Percentiles rank a stretch among this genome's conserved stretches.
Evolutionary conservation across 2,797 vertebrate genomes (phyloP).

Genomic region (Gallinago nigripennis): DNA sequence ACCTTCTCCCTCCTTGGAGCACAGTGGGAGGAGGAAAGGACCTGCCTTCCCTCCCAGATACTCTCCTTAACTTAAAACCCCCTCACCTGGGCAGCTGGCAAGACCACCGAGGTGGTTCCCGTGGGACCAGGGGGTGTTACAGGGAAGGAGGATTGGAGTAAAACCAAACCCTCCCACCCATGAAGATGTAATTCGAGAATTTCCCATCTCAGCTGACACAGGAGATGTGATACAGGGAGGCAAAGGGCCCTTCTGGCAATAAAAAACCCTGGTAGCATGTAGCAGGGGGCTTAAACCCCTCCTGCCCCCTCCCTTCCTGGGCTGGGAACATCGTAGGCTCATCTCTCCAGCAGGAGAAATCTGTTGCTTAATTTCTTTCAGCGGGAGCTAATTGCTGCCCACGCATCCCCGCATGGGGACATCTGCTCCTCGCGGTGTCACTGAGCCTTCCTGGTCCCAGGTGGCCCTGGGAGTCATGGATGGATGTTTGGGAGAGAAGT

Average conservation of each 20-base stretch:
- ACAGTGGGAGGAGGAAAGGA: background rate
- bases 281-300: background rate
- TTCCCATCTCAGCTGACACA: background rate
- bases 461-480: background rate
- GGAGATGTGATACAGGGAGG: background rate
- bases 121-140: background rate
- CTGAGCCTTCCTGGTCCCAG: background rate
- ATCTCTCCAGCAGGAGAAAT: background rate
- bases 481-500: background rate
- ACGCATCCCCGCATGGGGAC: fast-evolving
- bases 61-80: background rate
- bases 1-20: background rate
- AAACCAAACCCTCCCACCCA: background rate
- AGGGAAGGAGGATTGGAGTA: background rate
- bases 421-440: background rate
- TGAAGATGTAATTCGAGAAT: background rate
- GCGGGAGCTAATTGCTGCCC: background rate
- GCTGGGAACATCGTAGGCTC: fast-evolving
- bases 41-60: background rate
- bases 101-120: background rate
- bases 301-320: background rate
- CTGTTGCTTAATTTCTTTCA: background rate
- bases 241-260: background rate
- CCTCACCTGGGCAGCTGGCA: background rate
- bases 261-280: fast-evolving